Evolutionary conservation across 30 jellyfish, hydroid and myxozoan genomes (phyloP), one percentile per base, ranked within the genome.

Genomic region (Aurelia aurita complex sp. Pacific): DNA sequence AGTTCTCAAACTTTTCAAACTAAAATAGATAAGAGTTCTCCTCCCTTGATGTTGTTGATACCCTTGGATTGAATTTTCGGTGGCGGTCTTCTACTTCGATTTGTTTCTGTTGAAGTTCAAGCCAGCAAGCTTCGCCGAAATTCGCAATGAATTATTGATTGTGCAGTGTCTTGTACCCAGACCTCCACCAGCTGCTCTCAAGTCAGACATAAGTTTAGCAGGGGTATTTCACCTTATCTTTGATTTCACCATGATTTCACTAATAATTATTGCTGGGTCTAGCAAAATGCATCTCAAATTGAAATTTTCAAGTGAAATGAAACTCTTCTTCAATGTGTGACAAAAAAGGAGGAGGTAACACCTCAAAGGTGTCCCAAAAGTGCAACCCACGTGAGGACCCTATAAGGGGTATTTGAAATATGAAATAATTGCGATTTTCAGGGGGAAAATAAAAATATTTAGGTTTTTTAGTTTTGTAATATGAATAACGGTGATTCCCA

Each of bases 91-190:
- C 40, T 36, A 18, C 52, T 36, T 42, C 65, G 53, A 29, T 70
- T 52, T 79, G 16, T 34, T 15, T 23, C 73, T 34, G 64, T 64
- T 33, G 89, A 79, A 43, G 51, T 67, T 23, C 89, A 77, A 79
- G 89, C 89, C 89, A 62, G 73, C 80, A 36, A 79, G 69, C 81
- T 79, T 64, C 89, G 89, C 51, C 80, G 89, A 79, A 79, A 79
- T 79, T 79, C 80, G 89, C 89, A 64, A 79, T 79, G 89, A 55
- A 79, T 79, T 64, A 79, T 79, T 75, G 61, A 17, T 29, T 53
- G 55, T 5, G 70, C 80, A 18, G 19, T 16, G 54, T 16, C 60
- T 79, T 18, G 80, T 12, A 40, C 89, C 89, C 89, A 79, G 89
- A 40, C 80, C 59, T 70, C 80, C 18, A 40, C 73, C 89, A 79